Evolutionary conservation across 2,797 vertebrate species (phyloP), one percentile per base, ranked within the genome.

Genomic region (Remorina albescens): DNA sequence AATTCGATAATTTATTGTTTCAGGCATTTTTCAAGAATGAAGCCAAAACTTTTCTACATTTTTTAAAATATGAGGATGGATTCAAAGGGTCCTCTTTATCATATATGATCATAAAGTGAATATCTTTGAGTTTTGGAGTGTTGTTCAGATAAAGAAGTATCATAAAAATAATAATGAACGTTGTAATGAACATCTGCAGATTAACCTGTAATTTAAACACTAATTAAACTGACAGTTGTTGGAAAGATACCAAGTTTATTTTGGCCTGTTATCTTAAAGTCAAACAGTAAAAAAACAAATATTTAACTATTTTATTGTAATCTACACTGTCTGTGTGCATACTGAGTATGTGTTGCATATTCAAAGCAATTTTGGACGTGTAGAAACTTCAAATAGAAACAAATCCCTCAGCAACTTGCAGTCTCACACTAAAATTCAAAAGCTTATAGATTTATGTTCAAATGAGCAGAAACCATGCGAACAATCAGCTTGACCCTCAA

Each of bases 301-400:
- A 5, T 2, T 0, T 19, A 54, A 0, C 6, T 36, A 1, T 70
- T 67, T 36, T 26, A 58, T 58, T 19, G n/a, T n/a, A 32, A 12
- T 46, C 58, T 47, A 9, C 21, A 50, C 34, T 36, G 41, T 44
- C 30, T 59, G 21, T 28, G 46, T 70, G 50, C 23, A 50, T 50
- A 41, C 42, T 56, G 58, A 80, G 39, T 44, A 28, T 49, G 26
- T 78, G 75, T 23, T 50, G 50, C 59, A 71, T 46, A 69, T 54
- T 64, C 19, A 71, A 75, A 75, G 66, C 37, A 41, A 41, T 59
- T 83, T 30, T 59, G 28, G 59, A 60, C 36, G 8, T 64, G 76
- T 15, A 13, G 19, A 21, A 41, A 69, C 66, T 75, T 65, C 28
- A 80, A 78, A 80, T 36, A 30, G 18, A 79, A 74, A 82, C 36